Evolutionary conservation across 1,140 invertebrate species (phyloP), one percentile per base, ranked within the genome.

Genomic region (Drosophila virilis): DNA sequence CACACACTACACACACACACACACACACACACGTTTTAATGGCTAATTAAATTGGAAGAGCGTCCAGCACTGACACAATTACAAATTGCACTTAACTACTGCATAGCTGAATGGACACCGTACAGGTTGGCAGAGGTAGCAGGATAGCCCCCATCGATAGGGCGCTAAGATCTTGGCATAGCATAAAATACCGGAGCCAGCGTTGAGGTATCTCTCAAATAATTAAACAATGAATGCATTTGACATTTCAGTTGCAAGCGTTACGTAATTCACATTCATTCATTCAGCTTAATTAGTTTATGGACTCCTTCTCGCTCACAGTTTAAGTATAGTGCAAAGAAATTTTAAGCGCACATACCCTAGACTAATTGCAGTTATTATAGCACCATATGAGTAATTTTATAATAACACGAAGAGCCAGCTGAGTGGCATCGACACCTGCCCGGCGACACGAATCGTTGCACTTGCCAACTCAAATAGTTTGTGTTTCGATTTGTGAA

Each of bases 11-110:
- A 57, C 55, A 69, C 73, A 78, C 68, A 17, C 17, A 17, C 50
- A 52, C 57, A 57, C 55, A 69, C 73, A 78, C 68, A 9, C 61
- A 79, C 73, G 81, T 77, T 88, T 89, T 88, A 89, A 89, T 88
- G 80, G 84, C 83, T 88, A 88, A 88, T 88, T 88, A 88, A 88
- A 88, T 88, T 89, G 83, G 82, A 77, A 88, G 80, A 82, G 66
- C 80, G 58, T 78, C 66, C 72, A 71, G 54, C 79, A 76, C 81
- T 85, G 84, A 88, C 84, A 86, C 83, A 86, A 86, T 88, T 86
- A 86, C 84, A 86, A 86, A 86, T 88, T 88, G 84, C 84, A 76
- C 58, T 88, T 79, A 78, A 79, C 72, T 78, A 80, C 55, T 84
- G 61, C 50, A 60, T 70, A 45, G 68, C 69, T 66, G 51, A 57